Conservation (phyloP, 2,888 invertebrate genomes). For the Tineola bisselliella region DNA sequence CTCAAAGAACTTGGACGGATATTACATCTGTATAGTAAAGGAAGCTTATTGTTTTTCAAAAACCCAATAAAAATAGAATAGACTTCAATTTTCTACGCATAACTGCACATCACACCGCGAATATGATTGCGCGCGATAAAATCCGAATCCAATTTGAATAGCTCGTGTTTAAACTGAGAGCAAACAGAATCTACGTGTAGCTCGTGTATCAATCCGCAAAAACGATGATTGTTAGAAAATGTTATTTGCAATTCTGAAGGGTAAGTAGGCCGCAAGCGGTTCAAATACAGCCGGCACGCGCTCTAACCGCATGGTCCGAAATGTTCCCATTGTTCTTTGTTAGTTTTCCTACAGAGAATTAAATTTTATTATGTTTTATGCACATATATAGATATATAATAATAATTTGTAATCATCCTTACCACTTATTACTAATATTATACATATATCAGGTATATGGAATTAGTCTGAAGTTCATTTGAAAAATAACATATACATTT, state of each 20-base stretch:
- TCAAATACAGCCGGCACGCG: conserved; percentile 10
- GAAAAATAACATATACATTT: too few species aligned
- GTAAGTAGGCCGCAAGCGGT: neutral
- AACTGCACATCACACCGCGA: neutral
- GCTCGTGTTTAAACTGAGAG: neutral
- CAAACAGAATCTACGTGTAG: conserved; percentile 10
- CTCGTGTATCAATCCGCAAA: conserved; percentile 11
- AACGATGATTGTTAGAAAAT: conserved; percentile 13
- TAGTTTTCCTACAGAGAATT: neutral
- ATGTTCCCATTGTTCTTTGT: neutral
- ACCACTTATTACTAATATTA: too few species aligned
- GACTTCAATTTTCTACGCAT: neutral
- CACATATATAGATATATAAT: too few species aligned
- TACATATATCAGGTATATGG: too few species aligned
- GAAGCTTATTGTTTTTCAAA: too few species aligned
- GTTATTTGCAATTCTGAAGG: conserved; percentile 14
- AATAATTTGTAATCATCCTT: too few species aligned
- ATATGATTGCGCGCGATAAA: neutral
- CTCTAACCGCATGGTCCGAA: neutral
- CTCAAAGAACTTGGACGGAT: too few species aligned
- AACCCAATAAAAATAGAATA: neutral
- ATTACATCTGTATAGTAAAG: too few species aligned
- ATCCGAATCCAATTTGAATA: neutral
- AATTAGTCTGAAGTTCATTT: too few species aligned
- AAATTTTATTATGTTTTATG: too few species aligned